A percentile compares a stretch with the other conserved stretches of the same genome.
phyloP scores from a whole-genome alignment of 2,113 vertebrate species.

The Macquaria australasica region DNA sequence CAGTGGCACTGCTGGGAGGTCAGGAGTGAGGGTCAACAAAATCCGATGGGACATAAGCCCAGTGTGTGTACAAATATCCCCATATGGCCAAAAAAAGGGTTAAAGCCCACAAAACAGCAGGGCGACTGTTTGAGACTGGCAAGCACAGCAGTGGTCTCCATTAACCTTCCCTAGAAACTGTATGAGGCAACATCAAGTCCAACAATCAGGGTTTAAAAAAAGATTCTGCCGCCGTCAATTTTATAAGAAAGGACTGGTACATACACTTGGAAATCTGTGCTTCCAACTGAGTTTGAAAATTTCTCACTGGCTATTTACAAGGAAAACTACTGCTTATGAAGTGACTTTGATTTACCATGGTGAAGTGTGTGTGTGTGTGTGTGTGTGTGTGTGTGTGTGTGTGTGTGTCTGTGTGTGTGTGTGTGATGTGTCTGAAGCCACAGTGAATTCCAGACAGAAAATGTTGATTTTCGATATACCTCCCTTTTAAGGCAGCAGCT shows the following conservation, averaged over 20 bases:
- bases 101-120: too few relatives aligned
- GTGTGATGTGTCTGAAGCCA: neutral
- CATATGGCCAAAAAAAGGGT: neutral
- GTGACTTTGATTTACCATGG: neutral
- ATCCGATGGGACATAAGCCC: too few relatives aligned
- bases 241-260: too few relatives aligned
- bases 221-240: neutral
- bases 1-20: too few relatives aligned
- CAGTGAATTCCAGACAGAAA: neutral
- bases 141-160: neutral
- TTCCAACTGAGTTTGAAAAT: neutral
- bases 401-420: neutral
- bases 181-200: neutral
- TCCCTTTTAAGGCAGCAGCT: neutral
- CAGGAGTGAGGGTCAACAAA: too few relatives aligned
- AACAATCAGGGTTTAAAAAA: neutral
- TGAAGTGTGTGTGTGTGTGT: neutral
- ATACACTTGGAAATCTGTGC: neutral
- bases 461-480: neutral
- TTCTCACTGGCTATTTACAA: neutral
- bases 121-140: neutral
- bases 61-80: too few relatives aligned
- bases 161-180: neutral
- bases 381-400: neutral
- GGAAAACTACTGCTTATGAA: neutral